phyloP scores from a whole-genome alignment of 2,888 invertebrate genomes.

The Zonitis immaculata region DNA sequence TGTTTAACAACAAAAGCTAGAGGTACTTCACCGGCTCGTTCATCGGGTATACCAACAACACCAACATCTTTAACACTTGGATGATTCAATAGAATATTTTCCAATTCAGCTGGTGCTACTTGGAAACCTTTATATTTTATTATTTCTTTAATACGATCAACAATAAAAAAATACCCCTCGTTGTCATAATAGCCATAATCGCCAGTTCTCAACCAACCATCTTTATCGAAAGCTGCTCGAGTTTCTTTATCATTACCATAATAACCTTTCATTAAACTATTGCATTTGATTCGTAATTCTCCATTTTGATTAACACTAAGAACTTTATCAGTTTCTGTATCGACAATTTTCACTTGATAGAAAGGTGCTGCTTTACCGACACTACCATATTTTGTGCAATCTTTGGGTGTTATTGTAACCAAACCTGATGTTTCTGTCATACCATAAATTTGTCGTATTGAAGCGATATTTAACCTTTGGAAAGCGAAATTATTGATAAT shows the following conservation, averaged over 20 bases:
- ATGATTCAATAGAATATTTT: slow-evolving; percentile 68
- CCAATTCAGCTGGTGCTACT: slow-evolving; percentile 83
- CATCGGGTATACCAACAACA: slow-evolving; percentile 74
- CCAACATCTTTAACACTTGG: slow-evolving; percentile 69
- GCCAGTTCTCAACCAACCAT: slow-evolving; percentile 73
- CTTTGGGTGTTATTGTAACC: slow-evolving; percentile 43
- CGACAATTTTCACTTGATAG: slow-evolving; percentile 55
- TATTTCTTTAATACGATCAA: slow-evolving; percentile 79
- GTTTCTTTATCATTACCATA: slow-evolving; percentile 62
- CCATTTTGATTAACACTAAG: slow-evolving; percentile 62
- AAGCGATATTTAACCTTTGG: slow-evolving; percentile 11
- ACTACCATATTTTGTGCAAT: slow-evolving; percentile 52
- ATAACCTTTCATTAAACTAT: slow-evolving; percentile 64
- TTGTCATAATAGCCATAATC: slow-evolving; percentile 57
- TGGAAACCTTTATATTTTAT: slow-evolving; percentile 83
- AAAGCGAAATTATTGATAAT: background rate
- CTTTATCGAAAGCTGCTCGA: slow-evolving; percentile 56
- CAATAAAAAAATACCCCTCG: slow-evolving; percentile 70
- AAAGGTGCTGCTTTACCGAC: slow-evolving; percentile 59
- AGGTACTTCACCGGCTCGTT: slow-evolving; percentile 68
- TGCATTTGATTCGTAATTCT: slow-evolving; percentile 76
- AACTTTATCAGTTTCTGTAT: slow-evolving; percentile 55
- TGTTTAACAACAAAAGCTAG: slow-evolving; percentile 68
- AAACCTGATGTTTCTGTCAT: slow-evolving; percentile 61
- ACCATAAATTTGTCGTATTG: slow-evolving; percentile 14